A percentile compares a stretch with the other conserved stretches of the same genome.
phyloP scores from a whole-genome alignment of 2,797 vertebrate genomes.

The Ficedula albicollis region DNA sequence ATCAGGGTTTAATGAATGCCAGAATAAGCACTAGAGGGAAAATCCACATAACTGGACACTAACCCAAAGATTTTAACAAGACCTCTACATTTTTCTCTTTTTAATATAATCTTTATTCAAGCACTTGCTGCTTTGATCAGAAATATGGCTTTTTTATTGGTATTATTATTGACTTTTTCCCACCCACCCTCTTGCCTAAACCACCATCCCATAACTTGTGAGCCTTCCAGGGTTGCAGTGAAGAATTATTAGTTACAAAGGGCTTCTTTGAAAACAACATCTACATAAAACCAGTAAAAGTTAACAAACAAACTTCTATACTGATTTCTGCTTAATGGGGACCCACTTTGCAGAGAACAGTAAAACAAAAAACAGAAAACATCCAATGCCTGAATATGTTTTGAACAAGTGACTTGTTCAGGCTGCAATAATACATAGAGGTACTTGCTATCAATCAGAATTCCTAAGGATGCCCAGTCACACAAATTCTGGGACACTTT shows the following conservation, averaged over 20 bases:
- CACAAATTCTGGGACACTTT: background rate
- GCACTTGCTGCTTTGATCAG: constrained; percentile 55
- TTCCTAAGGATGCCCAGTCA: background rate
- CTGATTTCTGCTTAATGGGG: background rate
- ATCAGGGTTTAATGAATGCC: constrained; percentile 70
- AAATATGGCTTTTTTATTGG: constrained; percentile 53
- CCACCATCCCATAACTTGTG: background rate
- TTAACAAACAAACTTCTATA: background rate
- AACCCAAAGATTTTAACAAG: constrained; percentile 65
- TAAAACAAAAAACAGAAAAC: background rate
- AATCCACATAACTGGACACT: constrained; percentile 64
- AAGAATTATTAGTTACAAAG: constrained; percentile 35
- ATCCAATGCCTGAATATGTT: background rate
- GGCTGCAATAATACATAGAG: background rate
- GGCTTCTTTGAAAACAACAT: constrained; percentile 17
- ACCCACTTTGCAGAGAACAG: background rate
- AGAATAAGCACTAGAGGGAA: constrained; percentile 63
- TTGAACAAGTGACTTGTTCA: background rate
- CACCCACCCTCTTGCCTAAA: constrained; percentile 9
- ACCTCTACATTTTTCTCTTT: constrained; percentile 53
- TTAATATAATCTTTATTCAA: constrained; percentile 61
- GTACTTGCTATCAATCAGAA: background rate
- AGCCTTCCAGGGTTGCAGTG: constrained; percentile 14
- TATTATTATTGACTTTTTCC: constrained; percentile 54
- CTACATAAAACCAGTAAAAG: background rate